Base-by-base conservation (phyloP, 2,113 vertebrate species). In the Entomyzon cyanotis region DNA sequence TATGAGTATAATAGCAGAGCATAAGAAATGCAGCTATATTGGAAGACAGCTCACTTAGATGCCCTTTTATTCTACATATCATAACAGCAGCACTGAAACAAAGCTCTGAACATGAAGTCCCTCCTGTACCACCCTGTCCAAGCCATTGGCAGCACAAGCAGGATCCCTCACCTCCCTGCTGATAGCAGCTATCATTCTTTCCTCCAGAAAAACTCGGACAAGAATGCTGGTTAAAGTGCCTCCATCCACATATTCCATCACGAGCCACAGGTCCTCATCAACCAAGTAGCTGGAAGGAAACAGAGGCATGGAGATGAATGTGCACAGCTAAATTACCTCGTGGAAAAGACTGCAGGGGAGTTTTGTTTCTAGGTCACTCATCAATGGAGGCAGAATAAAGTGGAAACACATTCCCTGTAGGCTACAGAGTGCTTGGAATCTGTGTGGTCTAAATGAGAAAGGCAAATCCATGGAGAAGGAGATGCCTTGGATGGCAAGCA, bases 231-330 rank as follows among this genome's bases (percentile, higher is more conserved):
- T 99, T 93, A 99, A 96, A 20, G 99, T 99, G 75, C 99, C 99
- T 46, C 99, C 99, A 21, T 99, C 99, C 98, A 99, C 97, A 95
- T 99, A 99, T 56, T 99, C 99, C 99, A 99, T 99, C 86, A 99
- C 99, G 12, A 99, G 99, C 99, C 99, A 99, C 53, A 99, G 97
- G 94, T 99, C 99, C 87, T 99, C 99, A 69, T 99, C 98, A 5
- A 99, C 99, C 95, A 99, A 97, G 96, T 99, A 99, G 97, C 99
- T 99, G 91, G 52, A 96, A 94, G 17, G 84, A 93, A 81, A 83
- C 33, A 75, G 73, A 17, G 46, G 75, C 49, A 8, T 12, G 12
- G 62, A 59, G 52, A 30, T 53, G 47, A 79, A 64, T 2, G 37
- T 12, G 52, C 27, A n/a, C 2, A 60, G 58, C 52, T 82, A 15